A percentile compares a stretch with the other conserved stretches of the same genome.
phyloP scores from a whole-genome alignment of 2,888 invertebrate genomes.

The Xestia ashworthii region DNA sequence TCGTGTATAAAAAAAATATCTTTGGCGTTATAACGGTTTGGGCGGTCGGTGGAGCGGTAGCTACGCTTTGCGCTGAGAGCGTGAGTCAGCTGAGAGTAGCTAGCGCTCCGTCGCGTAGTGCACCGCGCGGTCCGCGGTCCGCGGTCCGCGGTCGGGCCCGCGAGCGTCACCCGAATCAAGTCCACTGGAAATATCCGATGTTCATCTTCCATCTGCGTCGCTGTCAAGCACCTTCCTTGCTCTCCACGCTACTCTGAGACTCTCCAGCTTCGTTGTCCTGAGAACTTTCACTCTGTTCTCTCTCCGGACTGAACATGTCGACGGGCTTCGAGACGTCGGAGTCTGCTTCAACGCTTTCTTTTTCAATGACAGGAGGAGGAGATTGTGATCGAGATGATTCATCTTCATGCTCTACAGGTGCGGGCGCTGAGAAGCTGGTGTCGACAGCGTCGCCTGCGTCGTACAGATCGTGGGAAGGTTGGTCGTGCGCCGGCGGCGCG shows the following conservation, averaged over 20 bases:
- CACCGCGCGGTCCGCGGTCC: conserved; percentile 16
- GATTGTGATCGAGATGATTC: conserved; percentile 25
- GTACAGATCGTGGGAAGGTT: conserved; percentile 70
- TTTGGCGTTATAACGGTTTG: conserved; percentile 83
- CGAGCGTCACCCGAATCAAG: conserved; percentile 87
- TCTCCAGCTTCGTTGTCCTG: conserved; percentile 46
- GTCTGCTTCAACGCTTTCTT: conserved; percentile 30
- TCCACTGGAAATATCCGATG: conserved; percentile 86
- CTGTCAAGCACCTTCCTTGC: conserved; percentile 81
- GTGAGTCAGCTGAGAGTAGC: conserved; percentile 24
- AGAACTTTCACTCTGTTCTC: conserved; percentile 52
- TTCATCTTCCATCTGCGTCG: conserved; percentile 77
- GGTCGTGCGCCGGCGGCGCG: conserved; percentile 26
- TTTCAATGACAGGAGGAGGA: conserved; percentile 64
- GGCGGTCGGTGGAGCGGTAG: conserved; percentile 57
- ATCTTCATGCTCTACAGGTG: conserved; percentile 23
- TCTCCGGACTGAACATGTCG: conserved; percentile 76
- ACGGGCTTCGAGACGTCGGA: conserved; percentile 56
- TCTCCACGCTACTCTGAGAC: conserved; percentile 62
- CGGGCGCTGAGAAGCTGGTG: conserved; percentile 76
- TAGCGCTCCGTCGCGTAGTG: conserved; percentile 23
- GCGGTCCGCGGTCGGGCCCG: conserved; percentile 45
- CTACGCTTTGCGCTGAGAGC: conserved; percentile 33
- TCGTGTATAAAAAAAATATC: conserved; percentile 85
- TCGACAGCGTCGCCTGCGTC: conserved; percentile 80